Base-by-base conservation (phyloP, 2,113 vertebrate species). In the Ceratotherium simum region DNA sequence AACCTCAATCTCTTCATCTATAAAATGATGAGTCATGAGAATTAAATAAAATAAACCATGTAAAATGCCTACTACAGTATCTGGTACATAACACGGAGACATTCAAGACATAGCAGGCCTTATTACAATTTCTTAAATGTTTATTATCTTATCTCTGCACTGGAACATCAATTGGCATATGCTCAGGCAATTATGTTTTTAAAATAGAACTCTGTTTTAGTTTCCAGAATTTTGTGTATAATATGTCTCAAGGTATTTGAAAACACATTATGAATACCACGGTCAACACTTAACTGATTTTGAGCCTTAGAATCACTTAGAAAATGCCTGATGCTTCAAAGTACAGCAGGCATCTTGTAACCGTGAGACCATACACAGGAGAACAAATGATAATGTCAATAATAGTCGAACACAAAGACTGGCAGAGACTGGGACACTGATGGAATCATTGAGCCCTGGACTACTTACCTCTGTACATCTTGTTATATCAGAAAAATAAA, bases 401-500 rank as follows among this genome's bases (percentile, higher is more conserved):
- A 58, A 76, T 9, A 58, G 18, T 72, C 31, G 56, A 83, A 36
- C 8, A 95, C 80, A 83, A 87, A 69, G 67, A 36, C 16, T 78
- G 60, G 23, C 5, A 54, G 23, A 67, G 5, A n/a, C 75, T 73
- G 25, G 48, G 17, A 42, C 6, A n/a, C 11, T 46, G 20, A 67
- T 6, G 13, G 56, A 39, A 90, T n/a, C 62, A 82, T 0, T 51
- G 11, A 90, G 29, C 17, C 25, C 39, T 14, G 5, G 27, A 54
- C 18, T 87, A 36, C 48, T 8, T 62, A 82, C 23, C 42, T 80
- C 51, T 56, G 16, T 67, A 36, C 4, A 25, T 54, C 48, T 87
- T 94, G 5, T 12, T 90, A 51, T 62, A 36, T 69, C 13, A 73
- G 75, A 85, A 97, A 60, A 83, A n/a, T 75, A 79, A 95, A 76